Conservation (phyloP, 2,113 vertebrate species). For the Hiodon tergisus region DNA sequence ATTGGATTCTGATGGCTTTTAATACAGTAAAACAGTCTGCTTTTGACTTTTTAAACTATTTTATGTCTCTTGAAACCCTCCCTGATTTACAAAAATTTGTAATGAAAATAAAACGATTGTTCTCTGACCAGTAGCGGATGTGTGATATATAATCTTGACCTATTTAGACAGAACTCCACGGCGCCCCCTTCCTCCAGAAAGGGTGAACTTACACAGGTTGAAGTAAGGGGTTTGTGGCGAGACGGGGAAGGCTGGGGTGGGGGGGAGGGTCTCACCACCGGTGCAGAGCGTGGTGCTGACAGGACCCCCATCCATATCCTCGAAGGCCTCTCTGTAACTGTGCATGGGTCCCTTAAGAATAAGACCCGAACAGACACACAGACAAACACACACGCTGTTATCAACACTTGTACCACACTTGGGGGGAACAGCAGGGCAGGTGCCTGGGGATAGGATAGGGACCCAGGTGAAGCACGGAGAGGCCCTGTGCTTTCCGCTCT, state of each 20-base stretch:
- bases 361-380: conserved; percentile 16
- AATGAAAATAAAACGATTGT: too few relatives aligned
- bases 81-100: too few relatives aligned
- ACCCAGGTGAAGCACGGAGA: background rate
- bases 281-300: conserved; percentile 66
- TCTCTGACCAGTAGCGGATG: too few relatives aligned
- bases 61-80: too few relatives aligned
- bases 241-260: conserved; percentile 70
- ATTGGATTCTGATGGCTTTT: too few relatives aligned
- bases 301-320: conserved; percentile 80
- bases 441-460: background rate
- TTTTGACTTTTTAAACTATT: too few relatives aligned
- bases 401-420: background rate
- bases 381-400: conserved; percentile 11
- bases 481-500: conserved; percentile 20
- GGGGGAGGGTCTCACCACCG: conserved; percentile 83
- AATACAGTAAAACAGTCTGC: too few relatives aligned
- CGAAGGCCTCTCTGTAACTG: conserved; percentile 96
- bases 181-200: conserved; percentile 52
- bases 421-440: background rate
- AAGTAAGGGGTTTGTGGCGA: conserved; percentile 74
- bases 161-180: conserved; percentile 44
- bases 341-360: conserved; percentile 83
- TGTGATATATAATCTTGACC: background rate
- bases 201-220: conserved; percentile 67